A percentile compares a stretch with the other conserved stretches of the same genome.
phyloP scores from a whole-genome alignment of 2,888 invertebrate species.

The Apamea sordens region DNA sequence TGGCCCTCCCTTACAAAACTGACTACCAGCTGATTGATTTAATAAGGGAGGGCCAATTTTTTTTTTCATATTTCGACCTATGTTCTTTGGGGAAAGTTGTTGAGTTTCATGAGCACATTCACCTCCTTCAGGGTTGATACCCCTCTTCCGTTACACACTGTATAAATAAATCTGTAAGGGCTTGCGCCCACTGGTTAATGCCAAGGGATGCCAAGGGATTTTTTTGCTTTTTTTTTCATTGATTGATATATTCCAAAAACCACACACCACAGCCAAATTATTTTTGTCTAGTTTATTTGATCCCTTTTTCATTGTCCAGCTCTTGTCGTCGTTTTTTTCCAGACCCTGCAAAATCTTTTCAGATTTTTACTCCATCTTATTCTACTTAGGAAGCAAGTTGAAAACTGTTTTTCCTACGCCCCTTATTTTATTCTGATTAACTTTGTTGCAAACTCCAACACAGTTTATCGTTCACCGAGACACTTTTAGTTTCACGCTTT shows the following conservation, averaged over 20 bases:
- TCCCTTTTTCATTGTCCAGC: not conserved
- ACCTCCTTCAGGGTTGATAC: too few species aligned
- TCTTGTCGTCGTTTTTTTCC: not conserved
- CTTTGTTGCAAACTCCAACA: constrained; percentile 54
- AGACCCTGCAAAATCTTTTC: not conserved
- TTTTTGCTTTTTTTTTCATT: not conserved
- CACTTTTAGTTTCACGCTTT: constrained; percentile 40
- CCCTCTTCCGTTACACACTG: too few species aligned
- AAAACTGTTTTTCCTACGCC: constrained; percentile 24
- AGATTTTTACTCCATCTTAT: constrained; percentile 7
- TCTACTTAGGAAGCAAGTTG: constrained; percentile 21
- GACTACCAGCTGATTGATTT: too few species aligned
- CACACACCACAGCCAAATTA: not conserved
- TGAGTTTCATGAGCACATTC: too few species aligned
- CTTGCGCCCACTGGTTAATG: too few species aligned
- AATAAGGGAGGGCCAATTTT: too few species aligned
- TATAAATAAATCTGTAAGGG: too few species aligned
- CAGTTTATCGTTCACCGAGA: constrained; percentile 47
- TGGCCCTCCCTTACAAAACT: too few species aligned
- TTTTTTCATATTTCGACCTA: too few species aligned
- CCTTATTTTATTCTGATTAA: constrained; percentile 55
- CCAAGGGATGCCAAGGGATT: too few species aligned
- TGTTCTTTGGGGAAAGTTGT: too few species aligned
- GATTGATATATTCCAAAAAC: not conserved
- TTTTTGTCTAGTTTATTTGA: not conserved